phyloP scores from a whole-genome alignment of 37 sponge, comb jelly and placozoan genomes.

The Axinella damicornis region DNA sequence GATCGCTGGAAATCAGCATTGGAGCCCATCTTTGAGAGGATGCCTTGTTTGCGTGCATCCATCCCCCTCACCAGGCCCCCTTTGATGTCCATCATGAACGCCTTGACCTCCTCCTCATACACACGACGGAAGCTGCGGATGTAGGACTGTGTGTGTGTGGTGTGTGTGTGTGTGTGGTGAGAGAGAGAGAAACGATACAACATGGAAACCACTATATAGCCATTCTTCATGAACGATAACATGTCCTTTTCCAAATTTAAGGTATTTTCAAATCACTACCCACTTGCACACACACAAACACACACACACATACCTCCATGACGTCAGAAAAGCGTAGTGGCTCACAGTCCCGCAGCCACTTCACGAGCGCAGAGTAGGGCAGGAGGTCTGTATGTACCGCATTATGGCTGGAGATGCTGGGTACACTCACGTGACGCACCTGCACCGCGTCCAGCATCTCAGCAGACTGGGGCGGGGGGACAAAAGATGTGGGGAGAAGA shows the following conservation, averaged over 20 bases:
- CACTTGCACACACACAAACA: background rate
- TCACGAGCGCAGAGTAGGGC: conserved; percentile 54
- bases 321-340: conserved; percentile 32
- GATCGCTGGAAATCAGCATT: background rate
- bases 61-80: background rate
- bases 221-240: no score
- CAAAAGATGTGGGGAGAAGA: no score
- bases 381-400: conserved; percentile 51
- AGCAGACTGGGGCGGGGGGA: conserved; percentile 8
- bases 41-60: conserved; percentile 12
- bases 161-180: background rate
- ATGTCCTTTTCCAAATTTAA: no score
- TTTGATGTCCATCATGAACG: conserved; percentile 33
- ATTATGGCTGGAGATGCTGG: conserved; percentile 48
- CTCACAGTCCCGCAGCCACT: conserved; percentile 71
- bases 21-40: conserved; percentile 10
- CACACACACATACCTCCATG: conserved; percentile 45
- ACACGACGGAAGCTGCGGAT: conserved; percentile 47
- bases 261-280: no score
- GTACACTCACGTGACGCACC: conserved; percentile 12
- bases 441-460: conserved; percentile 4
- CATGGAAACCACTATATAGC: no score
- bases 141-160: conserved; percentile 42
- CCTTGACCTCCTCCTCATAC: conserved; percentile 48
- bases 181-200: no score